Evolutionary conservation across 2,113 vertebrate species (phyloP).

Genomic region (Condylura cristata): DNA sequence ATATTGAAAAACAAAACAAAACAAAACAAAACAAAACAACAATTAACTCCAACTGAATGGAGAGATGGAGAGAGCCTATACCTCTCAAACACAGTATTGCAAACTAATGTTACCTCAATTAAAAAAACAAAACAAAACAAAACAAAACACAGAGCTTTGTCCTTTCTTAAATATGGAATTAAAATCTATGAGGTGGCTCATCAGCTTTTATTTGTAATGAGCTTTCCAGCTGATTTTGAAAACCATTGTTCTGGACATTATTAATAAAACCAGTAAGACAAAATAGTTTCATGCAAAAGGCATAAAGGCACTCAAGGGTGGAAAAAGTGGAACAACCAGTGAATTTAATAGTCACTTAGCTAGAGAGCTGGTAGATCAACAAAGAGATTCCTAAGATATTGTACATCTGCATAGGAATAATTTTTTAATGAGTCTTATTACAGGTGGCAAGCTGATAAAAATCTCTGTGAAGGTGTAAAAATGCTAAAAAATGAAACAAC

Average conservation of each 20-base stretch:
- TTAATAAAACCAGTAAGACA: not conserved
- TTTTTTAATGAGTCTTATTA: constrained; percentile 36
- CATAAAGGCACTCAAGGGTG: constrained; percentile 38
- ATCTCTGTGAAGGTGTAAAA: not conserved
- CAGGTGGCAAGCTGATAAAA: constrained; percentile 11
- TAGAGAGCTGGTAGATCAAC: constrained; percentile 3
- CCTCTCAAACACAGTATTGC: not conserved
- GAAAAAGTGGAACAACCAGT: constrained; percentile 41
- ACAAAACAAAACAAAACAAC: too few species aligned
- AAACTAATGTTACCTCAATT: not conserved
- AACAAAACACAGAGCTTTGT: not conserved
- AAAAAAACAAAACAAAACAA: not conserved
- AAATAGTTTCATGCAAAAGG: not conserved
- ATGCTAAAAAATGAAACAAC: not conserved
- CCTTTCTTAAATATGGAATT: not conserved
- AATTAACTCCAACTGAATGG: not conserved
- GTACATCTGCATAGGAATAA: not conserved
- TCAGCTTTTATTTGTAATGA: not conserved
- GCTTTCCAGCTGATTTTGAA: not conserved
- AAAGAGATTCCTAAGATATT: not conserved
- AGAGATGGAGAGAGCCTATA: not conserved
- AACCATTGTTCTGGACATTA: not conserved
- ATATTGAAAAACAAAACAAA: not conserved
- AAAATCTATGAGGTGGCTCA: not conserved
- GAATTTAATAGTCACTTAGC: constrained; percentile 37